A percentile compares a stretch with the other conserved stretches of the same genome.
phyloP scores from a whole-genome alignment of 1,140 invertebrate genomes.

The Neodiprion pinetum region DNA sequence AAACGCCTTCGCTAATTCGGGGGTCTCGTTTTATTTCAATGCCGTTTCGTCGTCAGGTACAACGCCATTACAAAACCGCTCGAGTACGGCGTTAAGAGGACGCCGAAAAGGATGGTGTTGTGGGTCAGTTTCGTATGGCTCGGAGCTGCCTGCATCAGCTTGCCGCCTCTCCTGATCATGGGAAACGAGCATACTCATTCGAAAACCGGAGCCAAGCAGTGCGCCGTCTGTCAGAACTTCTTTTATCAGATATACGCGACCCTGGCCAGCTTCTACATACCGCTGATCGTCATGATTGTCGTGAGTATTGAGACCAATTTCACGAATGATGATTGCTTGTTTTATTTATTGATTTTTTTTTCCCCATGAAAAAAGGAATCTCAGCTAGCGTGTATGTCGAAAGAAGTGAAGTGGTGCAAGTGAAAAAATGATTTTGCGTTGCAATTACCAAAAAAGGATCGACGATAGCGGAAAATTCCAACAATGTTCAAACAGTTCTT shows the following conservation, averaged over 20 bases:
- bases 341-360: too few species aligned
- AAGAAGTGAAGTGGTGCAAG: too few species aligned
- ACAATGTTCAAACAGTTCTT: too few species aligned
- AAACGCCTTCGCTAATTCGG: too few species aligned
- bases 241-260: slow-evolving; percentile 92
- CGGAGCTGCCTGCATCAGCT: slow-evolving; percentile 85
- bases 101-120: slow-evolving; percentile 81
- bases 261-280: slow-evolving; percentile 89
- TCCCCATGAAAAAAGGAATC: too few species aligned
- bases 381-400: too few species aligned
- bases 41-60: slow-evolving; percentile 65
- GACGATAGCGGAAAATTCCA: too few species aligned
- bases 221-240: slow-evolving; percentile 85
- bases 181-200: slow-evolving; percentile 79
- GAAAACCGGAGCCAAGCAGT: slow-evolving; percentile 67
- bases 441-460: too few species aligned
- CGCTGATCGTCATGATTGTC: slow-evolving; percentile 87
- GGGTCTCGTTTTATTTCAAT: neutral
- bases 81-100: slow-evolving; percentile 87
- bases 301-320: slow-evolving; percentile 48
- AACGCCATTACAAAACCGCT: slow-evolving; percentile 91
- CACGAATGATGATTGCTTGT: too few species aligned
- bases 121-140: slow-evolving; percentile 91
- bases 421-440: too few species aligned
- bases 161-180: slow-evolving; percentile 86